These are phyloP conservation scores for Barypeithes pellucidus DNA, from an alignment of 2,888 invertebrate genomes.

Conservation along the genomic window DNA sequence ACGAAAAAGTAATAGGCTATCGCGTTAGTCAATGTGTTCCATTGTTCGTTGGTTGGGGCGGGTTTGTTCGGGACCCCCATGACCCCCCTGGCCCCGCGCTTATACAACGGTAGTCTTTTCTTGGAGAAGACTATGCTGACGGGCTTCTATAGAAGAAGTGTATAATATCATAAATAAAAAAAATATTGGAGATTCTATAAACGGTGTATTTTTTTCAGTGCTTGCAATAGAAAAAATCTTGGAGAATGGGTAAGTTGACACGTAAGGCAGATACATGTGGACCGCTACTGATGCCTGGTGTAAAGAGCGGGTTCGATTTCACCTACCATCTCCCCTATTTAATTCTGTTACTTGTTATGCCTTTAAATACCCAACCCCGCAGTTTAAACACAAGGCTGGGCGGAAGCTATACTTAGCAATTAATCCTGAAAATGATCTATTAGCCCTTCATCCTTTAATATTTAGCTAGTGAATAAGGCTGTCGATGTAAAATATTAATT, in stretches of 20 bases:
- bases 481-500: background rate
- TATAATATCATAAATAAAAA: too few relatives aligned
- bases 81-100: too few relatives aligned
- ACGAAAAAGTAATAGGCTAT: too few relatives aligned
- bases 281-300: conserved; percentile 11
- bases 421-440: conserved; percentile 22
- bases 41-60: too few relatives aligned
- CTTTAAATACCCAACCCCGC: conserved; percentile 26
- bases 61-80: too few relatives aligned
- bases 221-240: too few relatives aligned
- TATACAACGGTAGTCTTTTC: too few relatives aligned
- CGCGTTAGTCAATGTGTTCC: too few relatives aligned
- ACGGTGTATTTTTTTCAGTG: too few relatives aligned
- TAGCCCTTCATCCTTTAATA: background rate
- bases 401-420: conserved; percentile 20
- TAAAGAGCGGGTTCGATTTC: conserved; percentile 18
- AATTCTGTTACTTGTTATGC: conserved; percentile 30
- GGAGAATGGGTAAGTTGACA: background rate
- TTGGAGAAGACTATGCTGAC: too few relatives aligned
- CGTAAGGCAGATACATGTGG: background rate
- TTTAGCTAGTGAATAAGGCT: background rate
- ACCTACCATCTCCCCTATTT: conserved; percentile 18
- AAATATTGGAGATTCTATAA: too few relatives aligned
- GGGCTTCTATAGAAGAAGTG: too few relatives aligned
- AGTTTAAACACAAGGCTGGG: conserved; percentile 25